Evolutionary conservation across 2,113 vertebrate species (phyloP), one percentile per base, ranked within the genome.

Genomic region (Elaphurus davidianus): DNA sequence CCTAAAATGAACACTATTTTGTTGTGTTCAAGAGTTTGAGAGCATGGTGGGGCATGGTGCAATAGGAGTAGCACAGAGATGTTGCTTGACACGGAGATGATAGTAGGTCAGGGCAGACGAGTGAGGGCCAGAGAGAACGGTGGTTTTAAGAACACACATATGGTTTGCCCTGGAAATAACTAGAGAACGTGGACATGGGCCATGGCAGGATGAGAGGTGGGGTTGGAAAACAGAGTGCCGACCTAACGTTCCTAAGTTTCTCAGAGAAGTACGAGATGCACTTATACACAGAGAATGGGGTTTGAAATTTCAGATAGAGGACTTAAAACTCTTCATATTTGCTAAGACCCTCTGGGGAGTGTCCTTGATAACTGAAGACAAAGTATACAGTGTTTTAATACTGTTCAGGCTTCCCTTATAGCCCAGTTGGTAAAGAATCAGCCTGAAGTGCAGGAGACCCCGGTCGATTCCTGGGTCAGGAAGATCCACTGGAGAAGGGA

Each of bases 161-260:
- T 45, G 15, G 23, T 55, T 59, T 85, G 11, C 54, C 25, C 83
- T 25, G 74, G 30, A 78, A 83, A 60, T 15, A 55, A 11, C 0
- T 30, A n/a, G 28, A 71, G 10, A 55, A 30, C 2, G 15, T 79
- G 27, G 30, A 84, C 23, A 23, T 9, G 7, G 5, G 4, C 3
- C 19, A 27, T 8, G 33, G 5, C 4, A 25, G 33, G 3, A 23
- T 28, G 71, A 30, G 13, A 45, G 5, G 1, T 16, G 12, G 12
- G 16, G 15, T 0, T 12, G 43, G 47, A 45, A 16, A n/a, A 36
- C 3, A 0, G 52, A 0, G 21, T 0, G 1, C 33, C 5, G 30
- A 36, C 1, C 13, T 19, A 82, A 27, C 59, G 15, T 21, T 76
- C 71, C 36, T 64, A 33, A 43, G 40, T 83, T 78, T 87, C 50